phyloP scores from a whole-genome alignment of 1,140 invertebrate species.

The Tetragonula clypearis region DNA sequence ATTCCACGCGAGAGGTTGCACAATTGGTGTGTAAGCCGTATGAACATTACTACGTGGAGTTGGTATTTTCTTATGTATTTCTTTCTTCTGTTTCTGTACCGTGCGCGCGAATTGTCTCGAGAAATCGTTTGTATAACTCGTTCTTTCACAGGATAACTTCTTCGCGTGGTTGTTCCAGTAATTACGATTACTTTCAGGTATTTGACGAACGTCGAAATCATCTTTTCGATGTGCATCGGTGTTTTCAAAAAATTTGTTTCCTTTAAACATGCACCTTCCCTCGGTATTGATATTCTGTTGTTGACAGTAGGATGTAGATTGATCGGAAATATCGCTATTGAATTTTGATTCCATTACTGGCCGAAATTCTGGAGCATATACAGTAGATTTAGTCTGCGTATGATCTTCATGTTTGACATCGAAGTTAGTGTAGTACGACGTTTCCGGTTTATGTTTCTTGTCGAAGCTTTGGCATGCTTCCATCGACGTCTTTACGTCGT shows the following conservation, averaged over 20 bases:
- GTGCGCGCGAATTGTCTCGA: neutral
- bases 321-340: neutral
- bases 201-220: neutral
- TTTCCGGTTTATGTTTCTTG: constrained; percentile 43
- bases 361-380: constrained; percentile 15
- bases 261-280: neutral
- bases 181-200: neutral
- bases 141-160: neutral
- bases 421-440: constrained; percentile 11
- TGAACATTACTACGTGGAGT: constrained; percentile 53
- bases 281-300: too few relatives aligned
- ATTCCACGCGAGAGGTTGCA: constrained; percentile 17
- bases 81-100: neutral
- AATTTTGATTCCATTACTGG: neutral
- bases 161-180: neutral
- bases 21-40: constrained; percentile 41
- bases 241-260: neutral
- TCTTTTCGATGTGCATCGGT: neutral
- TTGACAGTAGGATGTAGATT: neutral
- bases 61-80: constrained; percentile 17
- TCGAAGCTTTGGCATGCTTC: constrained; percentile 47
- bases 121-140: neutral
- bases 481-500: constrained; percentile 46
- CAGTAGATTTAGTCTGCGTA: neutral
- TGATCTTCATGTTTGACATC: constrained; percentile 40